Conservation (phyloP, 2,797 vertebrate genomes). For the Cynodonichthys magdalenae region DNA sequence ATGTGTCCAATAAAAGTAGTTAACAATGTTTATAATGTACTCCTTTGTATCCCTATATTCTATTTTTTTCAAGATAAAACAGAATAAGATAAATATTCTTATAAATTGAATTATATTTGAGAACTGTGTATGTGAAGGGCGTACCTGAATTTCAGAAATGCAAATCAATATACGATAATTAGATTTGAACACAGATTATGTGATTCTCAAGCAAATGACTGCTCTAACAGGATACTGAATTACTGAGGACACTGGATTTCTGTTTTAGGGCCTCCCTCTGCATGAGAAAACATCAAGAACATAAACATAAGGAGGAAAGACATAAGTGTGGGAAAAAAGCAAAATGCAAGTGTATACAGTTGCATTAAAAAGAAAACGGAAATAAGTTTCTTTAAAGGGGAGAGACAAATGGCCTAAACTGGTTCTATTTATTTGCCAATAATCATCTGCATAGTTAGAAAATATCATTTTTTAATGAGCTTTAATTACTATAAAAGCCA, state of each 20-base stretch:
- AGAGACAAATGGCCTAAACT: too few species aligned
- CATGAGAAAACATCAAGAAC: background rate
- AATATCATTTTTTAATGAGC: background rate
- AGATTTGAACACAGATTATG: background rate
- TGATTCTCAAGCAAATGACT: background rate
- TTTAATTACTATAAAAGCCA: background rate
- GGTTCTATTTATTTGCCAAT: background rate
- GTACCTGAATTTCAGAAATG: too few species aligned
- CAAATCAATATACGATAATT: too few species aligned
- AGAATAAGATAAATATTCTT: too few species aligned
- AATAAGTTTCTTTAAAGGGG: background rate
- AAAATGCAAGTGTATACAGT: too few species aligned
- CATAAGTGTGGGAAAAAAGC: background rate
- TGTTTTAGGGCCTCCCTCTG: conserved; percentile 14
- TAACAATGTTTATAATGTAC: conserved; percentile 31
- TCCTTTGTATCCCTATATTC: too few species aligned
- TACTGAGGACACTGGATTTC: background rate
- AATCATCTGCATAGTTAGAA: too few species aligned
- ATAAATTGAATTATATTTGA: too few species aligned
- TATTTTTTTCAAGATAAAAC: too few species aligned
- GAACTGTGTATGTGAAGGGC: too few species aligned
- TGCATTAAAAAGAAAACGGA: too few species aligned
- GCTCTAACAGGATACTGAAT: too few species aligned
- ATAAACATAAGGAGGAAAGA: background rate
- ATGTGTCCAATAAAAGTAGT: conserved; percentile 63